phyloP scores from a whole-genome alignment of 2,797 vertebrate genomes.

The Aythya fuligula region DNA sequence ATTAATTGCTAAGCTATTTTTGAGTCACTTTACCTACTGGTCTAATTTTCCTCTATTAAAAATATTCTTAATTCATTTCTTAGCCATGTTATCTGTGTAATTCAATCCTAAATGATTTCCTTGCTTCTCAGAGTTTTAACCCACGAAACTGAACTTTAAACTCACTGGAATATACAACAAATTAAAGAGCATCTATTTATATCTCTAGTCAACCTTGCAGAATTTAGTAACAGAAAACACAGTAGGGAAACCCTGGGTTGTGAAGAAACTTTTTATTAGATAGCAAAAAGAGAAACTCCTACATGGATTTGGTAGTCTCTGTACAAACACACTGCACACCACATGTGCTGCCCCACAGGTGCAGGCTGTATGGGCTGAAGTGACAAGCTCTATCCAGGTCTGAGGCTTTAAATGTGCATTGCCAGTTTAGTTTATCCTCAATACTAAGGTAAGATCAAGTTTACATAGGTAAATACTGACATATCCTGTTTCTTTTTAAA shows the following conservation, averaged over 20 bases:
- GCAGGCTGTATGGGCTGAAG: neutral
- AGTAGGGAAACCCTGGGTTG: neutral
- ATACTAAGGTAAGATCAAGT: neutral
- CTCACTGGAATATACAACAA: neutral
- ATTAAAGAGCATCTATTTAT: neutral
- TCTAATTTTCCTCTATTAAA: conserved; percentile 13
- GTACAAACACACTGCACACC: neutral
- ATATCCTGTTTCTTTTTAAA: neutral
- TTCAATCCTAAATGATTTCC: neutral
- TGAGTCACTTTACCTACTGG: conserved; percentile 16
- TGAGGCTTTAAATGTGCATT: neutral
- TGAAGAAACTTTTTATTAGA: neutral
- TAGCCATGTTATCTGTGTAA: conserved; percentile 26
- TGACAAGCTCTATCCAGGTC: neutral
- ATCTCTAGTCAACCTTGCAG: neutral
- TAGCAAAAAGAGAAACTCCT: neutral
- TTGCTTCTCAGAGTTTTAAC: neutral
- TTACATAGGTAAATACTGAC: neutral
- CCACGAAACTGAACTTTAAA: neutral
- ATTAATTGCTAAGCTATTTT: conserved; percentile 46
- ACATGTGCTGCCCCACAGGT: neutral
- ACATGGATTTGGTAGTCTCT: neutral
- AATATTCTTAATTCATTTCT: conserved; percentile 12
- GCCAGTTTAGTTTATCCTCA: neutral
- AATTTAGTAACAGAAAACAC: neutral